These are phyloP conservation scores for Poecilia gillii DNA, from an alignment of 2,797 vertebrate genomes.

Conservation along the genomic window DNA sequence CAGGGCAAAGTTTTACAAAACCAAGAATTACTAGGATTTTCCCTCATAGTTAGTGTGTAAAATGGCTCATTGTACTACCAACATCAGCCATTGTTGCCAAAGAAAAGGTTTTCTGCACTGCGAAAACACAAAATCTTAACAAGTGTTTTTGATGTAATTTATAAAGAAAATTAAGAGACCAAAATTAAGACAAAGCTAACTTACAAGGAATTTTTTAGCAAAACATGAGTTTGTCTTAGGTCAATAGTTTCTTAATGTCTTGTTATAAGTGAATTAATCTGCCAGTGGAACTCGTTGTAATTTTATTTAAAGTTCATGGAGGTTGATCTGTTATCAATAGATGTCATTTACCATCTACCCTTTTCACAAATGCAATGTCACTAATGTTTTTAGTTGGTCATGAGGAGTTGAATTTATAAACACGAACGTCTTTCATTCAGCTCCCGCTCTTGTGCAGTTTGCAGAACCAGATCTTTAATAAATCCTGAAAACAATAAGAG, in stretches of 20 bases:
- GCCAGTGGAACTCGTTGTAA: too few relatives aligned
- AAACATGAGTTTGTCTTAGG: too few relatives aligned
- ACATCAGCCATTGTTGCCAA: not conserved
- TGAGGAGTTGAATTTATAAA: not conserved
- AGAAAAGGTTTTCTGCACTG: not conserved
- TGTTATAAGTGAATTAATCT: too few relatives aligned
- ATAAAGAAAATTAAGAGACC: too few relatives aligned
- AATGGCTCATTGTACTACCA: not conserved
- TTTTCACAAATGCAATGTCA: not conserved
- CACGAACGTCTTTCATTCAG: not conserved
- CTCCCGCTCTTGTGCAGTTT: not conserved
- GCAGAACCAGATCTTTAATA: not conserved
- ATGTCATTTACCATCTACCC: not conserved
- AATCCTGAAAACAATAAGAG: not conserved
- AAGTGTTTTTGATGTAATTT: too few relatives aligned
- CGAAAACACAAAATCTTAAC: too few relatives aligned
- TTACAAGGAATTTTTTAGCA: too few relatives aligned
- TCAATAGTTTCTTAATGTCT: too few relatives aligned
- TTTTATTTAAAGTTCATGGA: not conserved
- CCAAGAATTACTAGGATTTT: not conserved
- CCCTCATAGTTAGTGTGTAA: not conserved
- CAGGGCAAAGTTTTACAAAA: not conserved
- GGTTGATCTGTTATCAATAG: not conserved
- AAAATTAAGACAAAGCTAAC: too few relatives aligned
- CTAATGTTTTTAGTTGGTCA: not conserved